Evolutionary conservation across 2,888 invertebrate species (phyloP).

Genomic region (Rhagophthalmus giganteus): DNA sequence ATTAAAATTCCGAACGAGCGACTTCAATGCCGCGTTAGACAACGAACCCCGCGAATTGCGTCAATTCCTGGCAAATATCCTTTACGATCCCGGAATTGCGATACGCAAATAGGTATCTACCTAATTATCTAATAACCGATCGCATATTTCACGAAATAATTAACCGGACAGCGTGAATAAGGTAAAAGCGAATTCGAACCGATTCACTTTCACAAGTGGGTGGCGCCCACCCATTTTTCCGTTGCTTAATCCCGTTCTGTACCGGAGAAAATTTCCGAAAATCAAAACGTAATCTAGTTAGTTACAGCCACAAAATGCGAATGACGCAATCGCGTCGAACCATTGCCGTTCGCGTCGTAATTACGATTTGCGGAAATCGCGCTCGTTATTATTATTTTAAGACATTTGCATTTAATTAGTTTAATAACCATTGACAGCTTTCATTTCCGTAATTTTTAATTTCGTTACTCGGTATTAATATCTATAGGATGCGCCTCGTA

Average conservation of each 20-base stretch:
- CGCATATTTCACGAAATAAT: slow-evolving; percentile 11
- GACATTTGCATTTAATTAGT: background rate
- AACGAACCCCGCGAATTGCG: slow-evolving; percentile 3
- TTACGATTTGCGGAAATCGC: background rate
- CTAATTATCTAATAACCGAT: slow-evolving; percentile 2
- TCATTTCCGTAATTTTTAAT: slow-evolving; percentile 6
- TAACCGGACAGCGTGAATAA: slow-evolving; percentile 5
- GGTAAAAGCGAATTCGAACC: slow-evolving; percentile 15
- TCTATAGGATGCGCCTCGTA: no score
- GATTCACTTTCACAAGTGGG: slow-evolving; percentile 19
- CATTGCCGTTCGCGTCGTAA: no score
- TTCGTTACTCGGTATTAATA: no score
- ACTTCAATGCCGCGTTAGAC: slow-evolving; percentile 12
- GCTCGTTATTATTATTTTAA: background rate
- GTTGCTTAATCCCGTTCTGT: background rate
- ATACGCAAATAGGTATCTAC: no score
- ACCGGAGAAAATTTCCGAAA: no score
- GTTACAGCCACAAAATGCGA: no score
- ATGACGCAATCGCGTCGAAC: no score
- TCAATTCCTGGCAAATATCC: no score
- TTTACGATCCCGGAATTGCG: no score
- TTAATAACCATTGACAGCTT: background rate
- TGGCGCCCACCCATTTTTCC: slow-evolving; percentile 1
- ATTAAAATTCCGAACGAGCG: slow-evolving; percentile 1
- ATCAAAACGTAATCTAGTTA: no score